A percentile compares a stretch with the other conserved stretches of the same genome.
phyloP scores from a whole-genome alignment of 2,888 invertebrate genomes.

The Cataglyphis rosenhaueri region DNA sequence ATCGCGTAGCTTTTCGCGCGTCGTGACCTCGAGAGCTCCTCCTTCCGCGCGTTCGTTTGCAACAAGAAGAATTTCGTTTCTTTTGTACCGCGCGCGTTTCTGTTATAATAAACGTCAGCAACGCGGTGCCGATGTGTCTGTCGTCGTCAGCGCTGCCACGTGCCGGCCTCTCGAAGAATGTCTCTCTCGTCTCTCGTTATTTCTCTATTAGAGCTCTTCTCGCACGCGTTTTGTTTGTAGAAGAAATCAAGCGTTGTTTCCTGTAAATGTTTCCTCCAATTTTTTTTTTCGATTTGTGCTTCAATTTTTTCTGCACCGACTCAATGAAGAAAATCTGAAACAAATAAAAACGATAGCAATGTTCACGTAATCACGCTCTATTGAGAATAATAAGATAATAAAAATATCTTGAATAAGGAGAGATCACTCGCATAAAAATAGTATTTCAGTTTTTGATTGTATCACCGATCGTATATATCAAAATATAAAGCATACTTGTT shows the following conservation, averaged over 20 bases:
- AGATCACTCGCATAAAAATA: neutral
- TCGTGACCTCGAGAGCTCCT: conserved; percentile 27
- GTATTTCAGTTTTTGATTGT: neutral
- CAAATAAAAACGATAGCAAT: conserved; percentile 28
- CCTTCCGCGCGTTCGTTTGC: conserved; percentile 17
- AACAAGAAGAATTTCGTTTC: neutral
- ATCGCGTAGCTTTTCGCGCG: conserved; percentile 24
- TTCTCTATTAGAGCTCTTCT: conserved; percentile 29
- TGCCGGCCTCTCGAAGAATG: conserved; percentile 58
- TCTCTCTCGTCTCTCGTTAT: conserved; percentile 21
- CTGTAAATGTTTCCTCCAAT: conserved; percentile 13
- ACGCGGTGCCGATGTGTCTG: conserved; percentile 55
- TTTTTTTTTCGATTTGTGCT: conserved; percentile 10
- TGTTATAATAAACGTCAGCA: conserved; percentile 24
- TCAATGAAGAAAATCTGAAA: conserved; percentile 33
- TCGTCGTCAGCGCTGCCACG: conserved; percentile 60
- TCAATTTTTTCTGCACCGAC: conserved; percentile 23
- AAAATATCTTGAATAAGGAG: neutral
- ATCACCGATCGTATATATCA: neutral
- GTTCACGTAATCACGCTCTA: conserved; percentile 7
- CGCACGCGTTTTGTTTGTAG: conserved; percentile 44
- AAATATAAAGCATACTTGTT: neutral
- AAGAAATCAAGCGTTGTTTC: conserved; percentile 60
- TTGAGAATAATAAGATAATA: conserved; percentile 6
- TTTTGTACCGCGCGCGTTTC: conserved; percentile 29